phyloP scores from a whole-genome alignment of 2,797 vertebrate genomes.

The Mormyrops attenuatus region DNA sequence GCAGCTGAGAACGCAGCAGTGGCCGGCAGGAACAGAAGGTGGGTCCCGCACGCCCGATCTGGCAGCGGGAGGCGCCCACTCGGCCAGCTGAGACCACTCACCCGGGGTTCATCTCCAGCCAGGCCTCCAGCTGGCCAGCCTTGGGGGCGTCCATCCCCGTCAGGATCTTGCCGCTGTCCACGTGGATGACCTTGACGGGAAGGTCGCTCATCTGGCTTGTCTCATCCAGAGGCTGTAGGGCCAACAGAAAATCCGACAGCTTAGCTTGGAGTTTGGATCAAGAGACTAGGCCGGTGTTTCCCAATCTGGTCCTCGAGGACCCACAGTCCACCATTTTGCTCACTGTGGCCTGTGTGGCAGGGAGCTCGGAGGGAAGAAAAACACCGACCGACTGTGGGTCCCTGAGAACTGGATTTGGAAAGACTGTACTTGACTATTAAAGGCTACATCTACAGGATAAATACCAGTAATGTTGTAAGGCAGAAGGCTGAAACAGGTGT shows the following conservation, averaged over 20 bases:
- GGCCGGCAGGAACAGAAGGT: not conserved
- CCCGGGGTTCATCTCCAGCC: conserved; percentile 97
- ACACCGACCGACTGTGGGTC: not conserved
- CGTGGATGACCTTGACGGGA: conserved; percentile 87
- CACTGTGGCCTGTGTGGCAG: not conserved
- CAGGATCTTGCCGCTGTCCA: conserved; percentile 90
- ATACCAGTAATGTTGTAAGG: not conserved
- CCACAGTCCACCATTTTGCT: not conserved
- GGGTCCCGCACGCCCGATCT: not conserved
- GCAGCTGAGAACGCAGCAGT: not conserved
- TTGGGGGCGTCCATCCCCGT: conserved; percentile 82
- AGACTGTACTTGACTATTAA: not conserved
- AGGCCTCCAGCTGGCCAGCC: conserved; percentile 85
- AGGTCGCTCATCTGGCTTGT: conserved; percentile 98
- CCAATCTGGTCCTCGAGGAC: not conserved
- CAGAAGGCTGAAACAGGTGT: not conserved
- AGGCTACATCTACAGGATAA: not conserved
- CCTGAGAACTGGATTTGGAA: not conserved
- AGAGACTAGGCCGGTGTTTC: not conserved
- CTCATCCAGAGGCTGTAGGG: conserved; percentile 81
- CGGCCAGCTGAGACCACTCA: conserved; percentile 41
- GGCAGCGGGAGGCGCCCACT: not conserved
- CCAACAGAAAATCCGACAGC: not conserved
- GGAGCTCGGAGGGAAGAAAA: not conserved
- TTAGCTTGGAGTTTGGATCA: not conserved